Evolutionary conservation across 2,888 invertebrate genomes (phyloP).

Genomic region (Eremobia ochroleuca): DNA sequence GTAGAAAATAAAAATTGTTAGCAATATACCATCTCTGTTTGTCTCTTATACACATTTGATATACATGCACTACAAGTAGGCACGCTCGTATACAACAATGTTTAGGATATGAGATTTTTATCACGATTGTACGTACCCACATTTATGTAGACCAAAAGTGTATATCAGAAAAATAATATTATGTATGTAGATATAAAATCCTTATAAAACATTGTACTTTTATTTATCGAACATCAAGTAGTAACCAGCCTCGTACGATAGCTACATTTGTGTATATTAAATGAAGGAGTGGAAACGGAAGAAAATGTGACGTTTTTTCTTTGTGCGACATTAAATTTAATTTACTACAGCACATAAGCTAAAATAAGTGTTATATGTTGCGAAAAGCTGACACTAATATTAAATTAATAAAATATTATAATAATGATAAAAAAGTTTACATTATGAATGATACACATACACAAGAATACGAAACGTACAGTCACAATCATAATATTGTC

Average conservation of each 20-base stretch:
- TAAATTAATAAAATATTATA: conserved; percentile 56
- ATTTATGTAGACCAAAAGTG: conserved; percentile 60
- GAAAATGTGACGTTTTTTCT: conserved; percentile 26
- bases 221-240: conserved; percentile 56
- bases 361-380: conserved; percentile 54
- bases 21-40: conserved; percentile 52
- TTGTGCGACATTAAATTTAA: conserved; percentile 59
- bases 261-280: conserved; percentile 50
- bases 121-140: conserved; percentile 25
- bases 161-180: conserved; percentile 53
- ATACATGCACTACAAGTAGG: conserved; percentile 27
- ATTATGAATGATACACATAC: conserved; percentile 48
- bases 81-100: conserved; percentile 52
- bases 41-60: conserved; percentile 58
- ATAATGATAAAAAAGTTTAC: conserved; percentile 53
- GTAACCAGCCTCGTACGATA: conserved; percentile 45
- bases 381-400: conserved; percentile 55
- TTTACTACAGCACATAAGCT: conserved; percentile 58
- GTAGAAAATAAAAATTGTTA: conserved; percentile 64
- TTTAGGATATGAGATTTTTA: conserved; percentile 47
- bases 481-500: conserved; percentile 37
- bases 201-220: conserved; percentile 69
- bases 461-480: conserved; percentile 41
- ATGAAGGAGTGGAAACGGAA: conserved; percentile 52
- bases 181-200: conserved; percentile 60